A percentile compares a stretch with the other conserved stretches of the same genome.
phyloP scores from a whole-genome alignment of 1,140 invertebrate genomes.

The Saxidomus purpurata region DNA sequence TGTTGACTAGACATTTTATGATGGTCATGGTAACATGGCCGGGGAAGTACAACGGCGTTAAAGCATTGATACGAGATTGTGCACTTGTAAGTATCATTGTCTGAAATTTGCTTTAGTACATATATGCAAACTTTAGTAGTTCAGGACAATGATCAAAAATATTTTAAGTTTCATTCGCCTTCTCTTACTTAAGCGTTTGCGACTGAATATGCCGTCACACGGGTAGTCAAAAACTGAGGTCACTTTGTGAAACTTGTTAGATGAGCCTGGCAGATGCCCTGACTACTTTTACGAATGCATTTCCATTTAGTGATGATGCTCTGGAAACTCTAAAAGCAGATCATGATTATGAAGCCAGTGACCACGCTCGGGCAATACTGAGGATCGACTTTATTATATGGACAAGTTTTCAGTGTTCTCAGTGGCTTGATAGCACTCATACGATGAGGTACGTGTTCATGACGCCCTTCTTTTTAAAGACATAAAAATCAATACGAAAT shows the following conservation, averaged over 20 bases:
- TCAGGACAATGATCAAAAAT: conserved; percentile 3
- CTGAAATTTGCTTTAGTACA: neutral
- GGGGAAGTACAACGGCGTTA: conserved; percentile 20
- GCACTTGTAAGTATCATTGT: conserved; percentile 15
- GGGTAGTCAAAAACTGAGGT: neutral
- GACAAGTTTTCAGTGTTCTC: neutral
- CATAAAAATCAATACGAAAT: too few species aligned
- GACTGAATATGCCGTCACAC: neutral
- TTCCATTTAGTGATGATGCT: neutral
- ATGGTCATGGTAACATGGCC: conserved; percentile 10
- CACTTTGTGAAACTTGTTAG: conserved; percentile 24
- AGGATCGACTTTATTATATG: neutral
- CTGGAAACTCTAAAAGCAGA: neutral
- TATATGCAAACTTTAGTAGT: neutral
- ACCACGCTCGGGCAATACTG: neutral
- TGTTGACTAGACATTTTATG: conserved; percentile 38
- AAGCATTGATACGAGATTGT: neutral
- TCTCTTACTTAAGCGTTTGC: neutral
- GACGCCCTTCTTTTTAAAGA: too few species aligned
- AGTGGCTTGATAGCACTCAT: neutral
- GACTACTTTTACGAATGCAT: conserved; percentile 10
- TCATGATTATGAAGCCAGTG: neutral
- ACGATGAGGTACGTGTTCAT: too few species aligned
- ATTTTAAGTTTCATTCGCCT: neutral
- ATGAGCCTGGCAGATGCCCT: conserved; percentile 20